Base-by-base conservation (phyloP, 1,140 invertebrate genomes). In the Aphis craccivora region DNA sequence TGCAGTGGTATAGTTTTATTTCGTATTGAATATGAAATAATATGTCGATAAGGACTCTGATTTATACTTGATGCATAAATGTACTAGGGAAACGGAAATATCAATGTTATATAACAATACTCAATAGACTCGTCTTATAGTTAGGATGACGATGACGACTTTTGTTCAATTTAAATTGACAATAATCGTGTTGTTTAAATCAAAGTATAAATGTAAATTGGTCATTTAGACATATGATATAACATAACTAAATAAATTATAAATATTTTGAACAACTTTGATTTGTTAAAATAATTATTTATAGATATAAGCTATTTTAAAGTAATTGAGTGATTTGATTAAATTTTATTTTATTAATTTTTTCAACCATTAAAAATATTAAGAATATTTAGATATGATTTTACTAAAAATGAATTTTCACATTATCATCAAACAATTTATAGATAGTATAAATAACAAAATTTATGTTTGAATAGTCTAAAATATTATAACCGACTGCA, bases 51-150 rank as follows among this genome's bases (percentile, higher is more conserved):
- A 48, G 86, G 45, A n/a, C 18, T 87, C 45, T 87, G 86, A 87
- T 87, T 87, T 87, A 23, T 87, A 51, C 51, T 87, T 87, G 86
- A 51, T 87, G n/a, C 86, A n/a, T 22, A 14, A 20, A 23, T 20
- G 86, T n/a, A 48, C 30, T 35, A 30, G 86, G 86, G 45, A 87
- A 87, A 87, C 86, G 86, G 86, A 87, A 87, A 87, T 48, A 87
- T 48, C 45, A 45, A 87, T 87, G 86, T 87, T 48, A 87, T 87
- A 87, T 43, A 25, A 45, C 84, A 45, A 87, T 45, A 20, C 11
- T 30, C 86, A 20, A 48, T 22, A 30, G 14, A 20, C 6, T 51
- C 22, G 37, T 84, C 37, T 84, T 84, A 25, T 40, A 84, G 84
- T 86, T 86, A 30, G 40, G 84, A 86, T 25, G 83, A 84, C 37